Evolutionary conservation across 1,140 invertebrate genomes (phyloP).

Genomic region (Leptinotarsa texana): DNA sequence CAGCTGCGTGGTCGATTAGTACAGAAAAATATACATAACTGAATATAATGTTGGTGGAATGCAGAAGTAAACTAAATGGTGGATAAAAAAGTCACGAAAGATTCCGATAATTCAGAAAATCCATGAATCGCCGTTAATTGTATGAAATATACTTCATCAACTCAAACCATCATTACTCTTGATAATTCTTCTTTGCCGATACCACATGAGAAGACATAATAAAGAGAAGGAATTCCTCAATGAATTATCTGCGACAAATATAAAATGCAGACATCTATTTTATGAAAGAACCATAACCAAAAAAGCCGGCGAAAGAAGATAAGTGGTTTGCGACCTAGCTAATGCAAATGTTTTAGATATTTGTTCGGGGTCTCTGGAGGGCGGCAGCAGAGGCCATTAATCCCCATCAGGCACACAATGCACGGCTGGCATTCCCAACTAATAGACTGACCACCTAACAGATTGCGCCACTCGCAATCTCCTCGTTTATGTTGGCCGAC

Average conservation of each 20-base stretch:
- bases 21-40: too few species aligned
- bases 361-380: slow-evolving; percentile 33
- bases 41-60: too few species aligned
- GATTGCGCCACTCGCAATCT: slow-evolving; percentile 48
- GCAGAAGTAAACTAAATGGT: too few species aligned
- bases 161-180: too few species aligned
- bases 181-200: too few species aligned
- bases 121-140: too few species aligned
- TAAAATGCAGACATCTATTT: slow-evolving; percentile 3
- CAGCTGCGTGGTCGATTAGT: too few species aligned
- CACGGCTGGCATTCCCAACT: slow-evolving; percentile 47
- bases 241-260: slow-evolving; percentile 7
- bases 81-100: too few species aligned
- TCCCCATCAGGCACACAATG: slow-evolving; percentile 43
- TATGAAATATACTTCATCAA: too few species aligned
- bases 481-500: slow-evolving; percentile 45
- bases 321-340: slow-evolving; percentile 31
- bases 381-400: slow-evolving; percentile 32
- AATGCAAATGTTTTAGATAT: slow-evolving; percentile 43
- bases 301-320: slow-evolving; percentile 18
- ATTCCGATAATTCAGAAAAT: too few species aligned
- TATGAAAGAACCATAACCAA: slow-evolving; percentile 2
- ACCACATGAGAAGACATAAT: neutral
- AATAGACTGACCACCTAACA: slow-evolving; percentile 51
- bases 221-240: neutral